Conservation (phyloP, 2,888 invertebrate genomes). For the Metallyticus violacea region DNA sequence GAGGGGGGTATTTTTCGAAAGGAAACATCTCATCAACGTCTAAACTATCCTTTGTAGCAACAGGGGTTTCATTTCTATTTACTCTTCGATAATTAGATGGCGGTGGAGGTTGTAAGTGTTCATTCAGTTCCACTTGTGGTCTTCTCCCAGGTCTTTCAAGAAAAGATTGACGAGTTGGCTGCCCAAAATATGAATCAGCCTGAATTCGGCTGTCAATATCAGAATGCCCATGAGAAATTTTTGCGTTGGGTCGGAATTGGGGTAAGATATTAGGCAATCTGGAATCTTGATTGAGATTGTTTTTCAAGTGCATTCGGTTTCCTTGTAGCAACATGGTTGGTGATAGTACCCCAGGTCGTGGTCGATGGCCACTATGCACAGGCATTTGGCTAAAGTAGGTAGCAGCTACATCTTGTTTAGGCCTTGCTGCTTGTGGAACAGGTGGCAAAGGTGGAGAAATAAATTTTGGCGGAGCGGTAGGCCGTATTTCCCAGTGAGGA, state of each 20-base stretch:
- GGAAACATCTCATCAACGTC: constrained; percentile 28
- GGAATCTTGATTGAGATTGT: constrained; percentile 21
- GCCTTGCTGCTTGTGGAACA: constrained; percentile 36
- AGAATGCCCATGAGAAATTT: constrained; percentile 51
- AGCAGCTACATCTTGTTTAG: constrained; percentile 12
- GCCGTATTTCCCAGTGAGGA: background rate
- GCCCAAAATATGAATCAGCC: constrained; percentile 7
- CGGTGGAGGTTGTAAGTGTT: constrained; percentile 53
- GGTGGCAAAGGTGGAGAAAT: constrained; percentile 15
- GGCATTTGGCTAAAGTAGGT: background rate
- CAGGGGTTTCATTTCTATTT: constrained; percentile 41
- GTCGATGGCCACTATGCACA: background rate
- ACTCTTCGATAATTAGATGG: constrained; percentile 40
- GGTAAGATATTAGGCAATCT: constrained; percentile 65
- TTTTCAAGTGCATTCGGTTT: background rate
- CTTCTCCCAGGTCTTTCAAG: constrained; percentile 19
- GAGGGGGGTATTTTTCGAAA: constrained; percentile 39
- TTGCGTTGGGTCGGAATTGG: constrained; percentile 67
- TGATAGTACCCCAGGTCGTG: background rate
- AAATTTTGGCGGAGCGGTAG: background rate
- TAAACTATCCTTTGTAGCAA: background rate
- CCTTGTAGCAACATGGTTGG: background rate
- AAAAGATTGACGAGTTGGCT: constrained; percentile 16
- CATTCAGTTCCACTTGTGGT: constrained; percentile 37
- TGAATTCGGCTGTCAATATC: constrained; percentile 19